Evolutionary conservation across 2,113 vertebrate genomes (phyloP), one percentile per base, ranked within the genome.

Genomic region (Ammospiza caudacuta): DNA sequence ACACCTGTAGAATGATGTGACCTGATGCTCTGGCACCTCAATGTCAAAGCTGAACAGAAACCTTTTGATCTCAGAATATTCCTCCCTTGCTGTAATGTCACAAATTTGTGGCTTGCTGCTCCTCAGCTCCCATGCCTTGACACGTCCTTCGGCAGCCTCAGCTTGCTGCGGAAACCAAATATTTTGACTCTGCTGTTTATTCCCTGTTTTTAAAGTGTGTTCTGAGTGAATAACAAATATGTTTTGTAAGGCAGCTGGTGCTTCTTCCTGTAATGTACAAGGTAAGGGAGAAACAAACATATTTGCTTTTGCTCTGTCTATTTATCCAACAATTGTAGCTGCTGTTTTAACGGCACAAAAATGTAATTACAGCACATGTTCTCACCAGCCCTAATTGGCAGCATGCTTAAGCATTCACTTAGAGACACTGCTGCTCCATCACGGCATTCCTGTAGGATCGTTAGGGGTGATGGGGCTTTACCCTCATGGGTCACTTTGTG

Each of bases 231-330:
- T 91, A 97, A 97, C 93, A 95, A 96, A 96, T 59, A 78, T 4
- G 68, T n/a, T 70, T 84, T 89, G 89, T 62, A 90, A 94, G 92
- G 95, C 98, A 97, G 96, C 97, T 97, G 95, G 95, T 83, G 91
- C 57, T 69, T 63, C 94, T 46, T 74, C 76, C 70, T 82, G 69
- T 49, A 79, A 70, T 1, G 12, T 66, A n/a, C 58, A 57, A 94
- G 93, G 83, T 75, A 21, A 82, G 47, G 70, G 44, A 75, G 83
- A 90, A 93, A 85, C 82, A 92, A 95, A 96, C 79, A 75, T 55
- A 66, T 91, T 89, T 90, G 51, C 68, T 90, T 72, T 72, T 29
- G 62, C 74, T 87, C 74, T 7, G 0, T 87, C 84, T 95, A 69
- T 93, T 87, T 96, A 81, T 72, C 54, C 61, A 73, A 69, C 55